Evolutionary conservation across 1,140 invertebrate genomes (phyloP).

Genomic region (Bombyx mori): ASM3026992v2 NC_085118.1:5032501-5033000

Average conservation of each 20-base stretch:
- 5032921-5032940: conserved; percentile 87
- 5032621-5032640: conserved; percentile 76
- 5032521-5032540: conserved; percentile 79
- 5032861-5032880: conserved; percentile 72
- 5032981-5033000: conserved; percentile 93
- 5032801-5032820: no score
- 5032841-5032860: no score
- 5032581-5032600: conserved; percentile 82
- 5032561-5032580: conserved; percentile 88
- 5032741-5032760: no score
- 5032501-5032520: conserved; percentile 80
- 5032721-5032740: no score
- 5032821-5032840: no score
- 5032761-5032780: no score
- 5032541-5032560: conserved; percentile 79
- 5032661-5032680: background rate
- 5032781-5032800: no score
- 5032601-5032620: conserved; percentile 88
- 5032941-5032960: conserved; percentile 86
- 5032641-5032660: conserved; percentile 5
- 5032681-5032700: no score
- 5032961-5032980: conserved; percentile 85
- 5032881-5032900: conserved; percentile 88
- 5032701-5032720: background rate
- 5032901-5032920: conserved; percentile 83